Evolutionary conservation across 2,888 invertebrate genomes (phyloP).

Genomic region (Polymixis flavicincta): DNA sequence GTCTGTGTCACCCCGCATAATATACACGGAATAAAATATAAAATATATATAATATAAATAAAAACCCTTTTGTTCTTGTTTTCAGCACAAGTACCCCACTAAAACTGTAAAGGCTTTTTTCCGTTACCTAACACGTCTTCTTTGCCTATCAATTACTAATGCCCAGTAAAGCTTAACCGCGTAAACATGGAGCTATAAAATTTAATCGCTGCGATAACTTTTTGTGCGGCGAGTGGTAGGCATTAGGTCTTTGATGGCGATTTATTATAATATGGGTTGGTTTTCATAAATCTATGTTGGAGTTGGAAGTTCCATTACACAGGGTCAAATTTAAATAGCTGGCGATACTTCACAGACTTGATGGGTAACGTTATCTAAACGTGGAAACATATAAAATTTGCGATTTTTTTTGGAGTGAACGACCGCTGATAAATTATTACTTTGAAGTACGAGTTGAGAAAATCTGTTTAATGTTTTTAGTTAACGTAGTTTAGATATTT

Average conservation of each 20-base stretch:
- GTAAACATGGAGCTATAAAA: slow-evolving; percentile 56
- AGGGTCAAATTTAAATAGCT: too few relatives aligned
- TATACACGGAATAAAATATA: background rate
- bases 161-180: slow-evolving; percentile 34
- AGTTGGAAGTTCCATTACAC: slow-evolving; percentile 39
- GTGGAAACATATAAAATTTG: too few relatives aligned
- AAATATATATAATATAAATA: too few relatives aligned
- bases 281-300: slow-evolving; percentile 43
- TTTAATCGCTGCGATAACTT: slow-evolving; percentile 56
- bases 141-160: slow-evolving; percentile 40
- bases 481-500: too few relatives aligned
- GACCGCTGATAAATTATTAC: too few relatives aligned
- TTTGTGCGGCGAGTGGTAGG: slow-evolving; percentile 41
- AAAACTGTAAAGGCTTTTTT: slow-evolving; percentile 27
- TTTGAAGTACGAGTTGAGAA: too few relatives aligned
- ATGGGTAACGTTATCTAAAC: too few relatives aligned
- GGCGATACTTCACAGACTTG: too few relatives aligned
- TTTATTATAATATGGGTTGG: slow-evolving; percentile 25
- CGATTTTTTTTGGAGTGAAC: too few relatives aligned
- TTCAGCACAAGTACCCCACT: slow-evolving; percentile 9
- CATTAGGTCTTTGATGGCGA: slow-evolving; percentile 30
- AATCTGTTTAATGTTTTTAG: too few relatives aligned
- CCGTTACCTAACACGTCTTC: slow-evolving; percentile 15
- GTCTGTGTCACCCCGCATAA: background rate
- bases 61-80: background rate